Base-by-base conservation (phyloP, 2,888 invertebrate genomes). In the Rapana venosa region DNA sequence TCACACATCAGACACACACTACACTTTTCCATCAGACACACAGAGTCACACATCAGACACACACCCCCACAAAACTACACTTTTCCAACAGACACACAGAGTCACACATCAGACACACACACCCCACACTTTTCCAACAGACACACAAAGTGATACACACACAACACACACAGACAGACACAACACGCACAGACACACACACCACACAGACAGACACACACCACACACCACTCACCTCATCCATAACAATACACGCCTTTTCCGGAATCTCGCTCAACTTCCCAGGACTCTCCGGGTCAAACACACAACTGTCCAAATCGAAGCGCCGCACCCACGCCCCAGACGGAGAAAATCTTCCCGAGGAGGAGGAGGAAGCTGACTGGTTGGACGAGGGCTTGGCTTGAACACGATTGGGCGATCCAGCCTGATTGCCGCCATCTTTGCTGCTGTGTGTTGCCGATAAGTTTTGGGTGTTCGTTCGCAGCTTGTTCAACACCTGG, bases 211-310 rank as follows among this genome's bases (percentile, higher is more conserved):
- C n/a, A 77, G 30, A n/a, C 22, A 8, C n/a, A 77, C n/a, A 77
- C 5, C 61, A 4, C 61, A 61, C 58, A 61, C 15, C 61, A 20
- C 81, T 32, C 1, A 86, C 86, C 87, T 89, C 89, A 56, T 89
- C 89, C 26, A 85, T 66, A 5, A 89, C 30, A 22, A 89, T 22
- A 30, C 13, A 89, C 30, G 85, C 83, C 30, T 35, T 74, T 35
- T 13, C 32, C 22, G 89, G 89, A 32, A 89, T 89, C 36, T 84
- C 89, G 2, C 22, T n/a, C 74, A 89, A 35, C 56, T 85, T 84
- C 8, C 83, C 89, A 0, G 88, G 81, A 13, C 58, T 6, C n/a
- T 61, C 17, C 1, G 0, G 1, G n/a, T 35, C 30, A 32, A 81
- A 87, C 61, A 47, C 26, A 26, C 30, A 17, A 32, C 36, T 74